These are phyloP conservation scores for Ditula angustiorana DNA, from an alignment of 2,888 invertebrate species.

Conservation along the genomic window DNA sequence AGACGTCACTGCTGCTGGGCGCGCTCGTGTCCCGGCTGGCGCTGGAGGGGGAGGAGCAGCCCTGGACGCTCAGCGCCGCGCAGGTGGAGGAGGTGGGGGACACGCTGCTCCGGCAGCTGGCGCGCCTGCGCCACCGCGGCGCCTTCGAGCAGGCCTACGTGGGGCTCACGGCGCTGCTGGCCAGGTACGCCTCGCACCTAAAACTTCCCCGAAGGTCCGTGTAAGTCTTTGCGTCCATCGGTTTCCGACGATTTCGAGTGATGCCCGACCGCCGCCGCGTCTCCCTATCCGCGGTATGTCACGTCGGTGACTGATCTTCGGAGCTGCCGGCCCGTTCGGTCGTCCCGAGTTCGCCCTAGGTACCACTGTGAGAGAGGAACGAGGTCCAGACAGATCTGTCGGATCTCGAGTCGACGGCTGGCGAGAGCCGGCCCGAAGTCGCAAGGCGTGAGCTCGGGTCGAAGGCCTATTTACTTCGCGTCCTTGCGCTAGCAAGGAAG, in stretches of 20 bases:
- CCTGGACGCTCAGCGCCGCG: conserved; percentile 68
- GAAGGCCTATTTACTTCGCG: too few relatives aligned
- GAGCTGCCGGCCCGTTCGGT: neutral
- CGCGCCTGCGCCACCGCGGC: conserved; percentile 95
- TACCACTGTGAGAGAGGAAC: too few relatives aligned
- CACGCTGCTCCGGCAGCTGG: conserved; percentile 88
- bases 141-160: conserved; percentile 98
- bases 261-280: too few relatives aligned
- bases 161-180: conserved; percentile 92
- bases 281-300: neutral
- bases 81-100: conserved; percentile 87
- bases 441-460: too few relatives aligned
- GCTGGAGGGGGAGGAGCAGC: conserved; percentile 57
- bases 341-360: too few relatives aligned
- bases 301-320: neutral
- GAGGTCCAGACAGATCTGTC: too few relatives aligned
- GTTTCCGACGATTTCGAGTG: too few relatives aligned
- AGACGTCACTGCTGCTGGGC: conserved; percentile 88
- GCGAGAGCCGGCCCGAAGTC: too few relatives aligned
- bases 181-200: conserved; percentile 81
- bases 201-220: too few relatives aligned
- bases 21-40: conserved; percentile 84
- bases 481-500: too few relatives aligned
- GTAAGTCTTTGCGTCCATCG: too few relatives aligned
- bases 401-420: too few relatives aligned